Percentiles rank a stretch among this genome's conserved stretches.
These are phyloP conservation scores for Nomada goodeniana DNA, from an alignment of 2,888 invertebrate genomes.

Conservation along the genomic window DNA sequence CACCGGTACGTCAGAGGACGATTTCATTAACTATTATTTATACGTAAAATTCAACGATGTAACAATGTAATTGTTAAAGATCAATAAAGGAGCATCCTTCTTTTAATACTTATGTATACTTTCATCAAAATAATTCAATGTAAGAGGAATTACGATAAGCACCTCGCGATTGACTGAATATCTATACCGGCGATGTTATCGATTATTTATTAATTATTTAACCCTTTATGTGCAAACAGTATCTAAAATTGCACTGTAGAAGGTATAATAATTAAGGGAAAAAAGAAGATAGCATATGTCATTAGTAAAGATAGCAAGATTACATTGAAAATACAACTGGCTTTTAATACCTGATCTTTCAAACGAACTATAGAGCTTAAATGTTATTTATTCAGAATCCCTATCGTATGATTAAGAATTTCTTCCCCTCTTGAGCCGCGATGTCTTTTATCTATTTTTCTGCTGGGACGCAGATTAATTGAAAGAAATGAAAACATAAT, in stretches of 20 bases:
- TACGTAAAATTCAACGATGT: constrained; percentile 23
- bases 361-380: not conserved
- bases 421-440: too few species aligned
- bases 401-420: too few species aligned
- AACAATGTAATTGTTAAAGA: constrained; percentile 19
- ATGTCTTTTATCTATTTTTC: too few species aligned
- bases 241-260: not conserved
- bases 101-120: constrained; percentile 11
- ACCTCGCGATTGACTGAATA: constrained; percentile 28
- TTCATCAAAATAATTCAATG: constrained; percentile 20
- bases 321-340: not conserved
- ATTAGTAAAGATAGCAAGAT: not conserved
- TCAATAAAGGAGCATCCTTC: not conserved
- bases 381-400: not conserved
- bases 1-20: not conserved
- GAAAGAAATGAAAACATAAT: too few species aligned
- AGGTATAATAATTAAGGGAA: not conserved
- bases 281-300: not conserved
- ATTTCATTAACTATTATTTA: constrained; percentile 1
- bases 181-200: constrained; percentile 13
- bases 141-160: constrained; percentile 37
- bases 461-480: too few species aligned
- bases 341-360: not conserved
- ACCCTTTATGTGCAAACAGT: constrained; percentile 34
- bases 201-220: constrained; percentile 37